Base-by-base conservation (phyloP, 2,113 vertebrate species). In the Erythrolamprus reginae region DNA sequence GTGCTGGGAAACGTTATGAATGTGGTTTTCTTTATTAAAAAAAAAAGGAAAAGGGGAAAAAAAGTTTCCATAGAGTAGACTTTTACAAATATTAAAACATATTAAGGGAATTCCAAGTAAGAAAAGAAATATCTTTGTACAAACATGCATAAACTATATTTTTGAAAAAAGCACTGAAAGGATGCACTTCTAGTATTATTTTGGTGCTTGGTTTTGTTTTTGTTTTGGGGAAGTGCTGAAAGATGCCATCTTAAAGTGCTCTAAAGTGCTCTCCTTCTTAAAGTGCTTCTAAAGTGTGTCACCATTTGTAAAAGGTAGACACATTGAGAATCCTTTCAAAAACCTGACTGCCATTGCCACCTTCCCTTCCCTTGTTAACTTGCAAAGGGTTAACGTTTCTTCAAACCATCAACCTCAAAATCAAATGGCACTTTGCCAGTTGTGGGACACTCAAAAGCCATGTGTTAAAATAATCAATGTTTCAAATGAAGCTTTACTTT, bases 81-180 rank as follows among this genome's bases (percentile, higher is more conserved):
- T 83, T 42, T 55, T 90, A 91, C 91, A 93, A 96, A 95, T 96
- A 93, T 96, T 96, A 95, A 96, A 42, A 93, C 94, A 92, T 92
- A 87, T 95, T 93, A 93, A 95, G 96, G 93, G 94, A 94, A 92
- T 94, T 94, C 24, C 90, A 92, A 95, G 83, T 88, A 55, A 94
- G 93, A 82, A 91, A 70, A 58, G 26, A 92, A 82, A 92, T 89
- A 55, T 93, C 51, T 95, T 89, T 92, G 93, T 94, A 96, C 95
- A 95, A 95, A 95, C 89, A 86, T 96, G 91, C 91, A 88, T 94
- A 95, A 89, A 94, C 93, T 93, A 89, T 94, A 93, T 93, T 15
- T 89, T 9, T 9, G 26, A 92, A 93, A 92, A 89, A 95, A 93
- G 87, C 93, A 91, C 92, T 4, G 4, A 92, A 90, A 21, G 28